Percentiles rank a stretch among this genome's conserved stretches.
phyloP scores from a whole-genome alignment of 2,888 invertebrate species.

The Lepidonotus clava region DNA sequence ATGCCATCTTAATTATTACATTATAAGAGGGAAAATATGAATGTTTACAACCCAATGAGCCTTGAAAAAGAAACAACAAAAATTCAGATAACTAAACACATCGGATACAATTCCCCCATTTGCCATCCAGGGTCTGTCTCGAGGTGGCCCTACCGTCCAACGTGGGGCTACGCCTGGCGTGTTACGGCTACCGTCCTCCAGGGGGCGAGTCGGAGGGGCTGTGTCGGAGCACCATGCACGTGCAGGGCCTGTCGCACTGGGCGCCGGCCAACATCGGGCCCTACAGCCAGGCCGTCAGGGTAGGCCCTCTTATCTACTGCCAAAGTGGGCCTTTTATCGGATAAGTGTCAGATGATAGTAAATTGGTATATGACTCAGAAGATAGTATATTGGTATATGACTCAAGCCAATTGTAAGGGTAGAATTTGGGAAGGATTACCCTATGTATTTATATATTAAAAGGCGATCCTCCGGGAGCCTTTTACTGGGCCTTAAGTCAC shows the following conservation, averaged over 20 bases:
- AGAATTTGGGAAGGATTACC: too few species aligned
- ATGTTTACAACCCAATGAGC: too few species aligned
- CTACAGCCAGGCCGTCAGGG: conserved; percentile 94
- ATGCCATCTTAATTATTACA: too few species aligned
- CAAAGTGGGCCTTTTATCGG: too few species aligned
- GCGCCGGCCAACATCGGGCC: conserved; percentile 98
- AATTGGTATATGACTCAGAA: neutral
- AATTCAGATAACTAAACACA: too few species aligned
- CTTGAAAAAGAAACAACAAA: too few species aligned
- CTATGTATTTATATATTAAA: too few species aligned
- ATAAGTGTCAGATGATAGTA: neutral
- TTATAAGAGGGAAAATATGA: too few species aligned
- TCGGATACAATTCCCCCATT: neutral
- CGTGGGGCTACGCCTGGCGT: conserved; percentile 72
- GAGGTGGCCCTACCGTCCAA: conserved; percentile 72
- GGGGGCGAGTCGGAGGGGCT: neutral
- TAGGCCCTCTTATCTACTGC: conserved; percentile 81
- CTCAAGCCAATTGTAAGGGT: too few species aligned
- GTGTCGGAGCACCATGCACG: conserved; percentile 88
- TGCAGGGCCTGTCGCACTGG: conserved; percentile 97
- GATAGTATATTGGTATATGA: neutral
- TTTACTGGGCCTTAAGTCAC: too few species aligned
- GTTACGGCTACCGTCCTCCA: conserved; percentile 59
- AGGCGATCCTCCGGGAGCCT: too few species aligned
- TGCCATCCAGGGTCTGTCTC: conserved; percentile 71